Conservation (phyloP, 1,140 invertebrate genomes). For the Spodoptera frugiperda region DNA sequence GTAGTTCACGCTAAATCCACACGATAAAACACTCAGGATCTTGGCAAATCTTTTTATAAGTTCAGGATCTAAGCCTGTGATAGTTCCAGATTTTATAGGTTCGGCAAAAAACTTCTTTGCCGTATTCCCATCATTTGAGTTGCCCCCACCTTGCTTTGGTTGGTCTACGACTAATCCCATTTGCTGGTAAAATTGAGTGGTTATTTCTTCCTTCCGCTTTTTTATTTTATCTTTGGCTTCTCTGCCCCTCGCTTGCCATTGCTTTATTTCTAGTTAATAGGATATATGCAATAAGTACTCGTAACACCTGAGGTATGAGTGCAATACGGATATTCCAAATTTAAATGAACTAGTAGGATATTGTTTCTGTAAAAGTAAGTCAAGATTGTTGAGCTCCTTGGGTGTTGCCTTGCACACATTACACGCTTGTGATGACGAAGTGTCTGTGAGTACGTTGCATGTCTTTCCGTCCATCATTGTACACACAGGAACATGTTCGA, state of each 20-base stretch:
- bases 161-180: background rate
- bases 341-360: background rate
- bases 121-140: slow-evolving; percentile 4
- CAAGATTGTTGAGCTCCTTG: slow-evolving; percentile 20
- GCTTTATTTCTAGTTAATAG: slow-evolving; percentile 1
- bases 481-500: background rate
- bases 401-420: slow-evolving; percentile 16
- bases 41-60: slow-evolving; percentile 12
- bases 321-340: slow-evolving; percentile 3
- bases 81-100: background rate
- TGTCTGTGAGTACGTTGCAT: slow-evolving; percentile 6
- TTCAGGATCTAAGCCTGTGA: slow-evolving; percentile 3
- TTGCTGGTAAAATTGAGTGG: background rate
- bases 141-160: background rate
- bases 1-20: too few species aligned
- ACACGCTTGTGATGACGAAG: background rate
- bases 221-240: background rate
- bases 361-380: background rate
- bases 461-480: slow-evolving; percentile 16
- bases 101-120: slow-evolving; percentile 1
- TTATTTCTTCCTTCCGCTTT: slow-evolving; percentile 6
- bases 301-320: slow-evolving; percentile 1
- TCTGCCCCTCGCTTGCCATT: slow-evolving; percentile 9
- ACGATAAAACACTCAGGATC: background rate
- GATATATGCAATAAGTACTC: slow-evolving; percentile 14